Base-by-base conservation (phyloP, 2,888 invertebrate genomes). In the Mimas tiliae region DNA sequence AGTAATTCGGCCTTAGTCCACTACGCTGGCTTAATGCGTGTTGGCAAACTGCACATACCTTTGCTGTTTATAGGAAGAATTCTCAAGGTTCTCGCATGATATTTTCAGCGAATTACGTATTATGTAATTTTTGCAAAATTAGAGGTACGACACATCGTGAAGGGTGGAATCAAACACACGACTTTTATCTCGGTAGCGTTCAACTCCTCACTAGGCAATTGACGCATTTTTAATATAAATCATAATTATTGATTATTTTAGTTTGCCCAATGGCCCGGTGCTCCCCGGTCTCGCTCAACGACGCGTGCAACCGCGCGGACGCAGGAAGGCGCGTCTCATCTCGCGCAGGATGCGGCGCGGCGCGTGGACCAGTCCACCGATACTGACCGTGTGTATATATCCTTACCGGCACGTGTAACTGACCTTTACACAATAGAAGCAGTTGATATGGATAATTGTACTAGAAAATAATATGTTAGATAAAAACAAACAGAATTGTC, bases 281-380 rank as follows among this genome's bases (percentile, higher is more conserved):
- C 9, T 77, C 81, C 87, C 80, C 83, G 82, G 93, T 91, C 80
- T 90, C 89, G 93, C 93, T 93, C 87, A 82, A 74, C 88, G 76
- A 91, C 87, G 93, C 93, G 87, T 93, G 93, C 93, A 93, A 93
- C 93, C 93, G 85, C 91, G 87, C 82, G 74, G 70, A 80, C 89
- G 89, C 91, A 93, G 93, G 93, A 93, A 90, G 88, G 87, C 78
- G 85, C 91, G 89, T 93, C 93, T 93, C 93, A 88, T 92, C 93
- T 93, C 91, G 86, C 86, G 81, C 91, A 91, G 93, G 92, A 93
- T 92, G 93, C 92, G 91, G 91, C 87, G 81, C 38, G 86, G 81
- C 79, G 76, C 71, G 75, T 73, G 71, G 71, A 52, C 52, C 71
- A 76, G 68, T 52, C 64, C 62, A 71, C 69, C 68, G 67, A 66